Conservation (phyloP, 2,888 invertebrate genomes). For the Entomobrya proxima region DNA sequence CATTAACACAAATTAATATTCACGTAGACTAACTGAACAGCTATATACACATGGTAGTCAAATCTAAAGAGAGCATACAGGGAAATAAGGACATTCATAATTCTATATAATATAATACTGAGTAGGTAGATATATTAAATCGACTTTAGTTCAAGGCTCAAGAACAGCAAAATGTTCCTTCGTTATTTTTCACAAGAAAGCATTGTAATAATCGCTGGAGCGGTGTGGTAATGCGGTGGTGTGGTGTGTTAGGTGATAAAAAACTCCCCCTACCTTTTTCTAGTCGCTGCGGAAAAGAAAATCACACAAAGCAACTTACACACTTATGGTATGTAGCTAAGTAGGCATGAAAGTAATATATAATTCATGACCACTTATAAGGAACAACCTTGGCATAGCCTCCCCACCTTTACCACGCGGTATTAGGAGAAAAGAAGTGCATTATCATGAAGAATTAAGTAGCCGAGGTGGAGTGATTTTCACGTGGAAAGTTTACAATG, state of each 20-base stretch:
- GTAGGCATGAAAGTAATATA: background rate
- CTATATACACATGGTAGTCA: background rate
- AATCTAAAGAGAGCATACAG: no score
- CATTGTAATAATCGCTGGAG: background rate
- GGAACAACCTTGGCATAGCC: slow-evolving; percentile 14
- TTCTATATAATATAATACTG: no score
- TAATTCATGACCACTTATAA: slow-evolving; percentile 43
- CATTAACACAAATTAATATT: background rate
- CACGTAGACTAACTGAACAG: background rate
- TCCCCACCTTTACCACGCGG: background rate
- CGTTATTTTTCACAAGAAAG: background rate
- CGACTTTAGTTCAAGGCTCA: background rate
- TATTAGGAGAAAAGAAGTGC: background rate
- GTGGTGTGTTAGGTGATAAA: slow-evolving; percentile 1
- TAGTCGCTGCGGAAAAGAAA: slow-evolving; percentile 15
- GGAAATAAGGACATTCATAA: no score
- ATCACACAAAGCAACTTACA: slow-evolving; percentile 32
- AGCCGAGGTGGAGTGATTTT: background rate
- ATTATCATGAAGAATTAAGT: background rate
- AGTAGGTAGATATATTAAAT: no score
- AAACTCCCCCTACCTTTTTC: background rate
- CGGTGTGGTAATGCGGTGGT: background rate
- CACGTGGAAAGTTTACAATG: background rate
- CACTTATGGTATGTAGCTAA: background rate
- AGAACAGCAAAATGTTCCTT: background rate